Percentiles rank a stretch among this genome's conserved stretches.
Conservation (phyloP, 2,888 invertebrate genomes). For the Caenorhabditis panamensis region DNA sequence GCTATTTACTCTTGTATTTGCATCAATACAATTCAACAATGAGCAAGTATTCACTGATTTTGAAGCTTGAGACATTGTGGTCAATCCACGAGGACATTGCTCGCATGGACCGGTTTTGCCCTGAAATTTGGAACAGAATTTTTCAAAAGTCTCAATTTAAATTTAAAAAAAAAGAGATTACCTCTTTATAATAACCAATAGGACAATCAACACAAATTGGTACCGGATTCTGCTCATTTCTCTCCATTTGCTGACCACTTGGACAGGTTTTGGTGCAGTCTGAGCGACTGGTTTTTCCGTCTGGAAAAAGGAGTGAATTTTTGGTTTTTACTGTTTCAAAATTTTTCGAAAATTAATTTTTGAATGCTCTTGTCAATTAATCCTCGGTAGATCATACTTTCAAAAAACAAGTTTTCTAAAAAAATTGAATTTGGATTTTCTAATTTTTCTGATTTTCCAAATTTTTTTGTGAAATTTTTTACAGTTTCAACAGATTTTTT, state of each 20-base stretch:
- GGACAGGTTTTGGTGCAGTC: slow-evolving; percentile 39
- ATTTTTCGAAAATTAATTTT: too few relatives aligned
- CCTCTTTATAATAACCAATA: slow-evolving; percentile 43
- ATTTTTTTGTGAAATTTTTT: too few relatives aligned
- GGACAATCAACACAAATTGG: slow-evolving; percentile 40
- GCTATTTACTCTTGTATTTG: slow-evolving; percentile 50
- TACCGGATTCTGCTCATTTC: not conserved
- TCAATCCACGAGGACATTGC: slow-evolving; percentile 58
- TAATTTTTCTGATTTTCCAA: too few relatives aligned
- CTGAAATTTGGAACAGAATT: not conserved
- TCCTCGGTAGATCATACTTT: too few relatives aligned
- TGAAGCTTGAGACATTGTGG: slow-evolving; percentile 7
- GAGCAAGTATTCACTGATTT: slow-evolving; percentile 17
- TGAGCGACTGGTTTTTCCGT: slow-evolving; percentile 1
- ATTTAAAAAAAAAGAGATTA: too few relatives aligned
- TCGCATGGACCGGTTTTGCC: slow-evolving; percentile 22
- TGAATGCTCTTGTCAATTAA: too few relatives aligned
- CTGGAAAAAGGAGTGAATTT: too few relatives aligned
- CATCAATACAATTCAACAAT: slow-evolving; percentile 42
- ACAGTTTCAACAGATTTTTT: too few relatives aligned
- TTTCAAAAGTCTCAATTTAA: not conserved
- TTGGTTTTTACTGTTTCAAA: too few relatives aligned
- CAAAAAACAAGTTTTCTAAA: too few relatives aligned
- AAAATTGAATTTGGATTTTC: too few relatives aligned
- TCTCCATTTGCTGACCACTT: slow-evolving; percentile 46